A percentile compares a stretch with the other conserved stretches of the same genome.
Evolutionary conservation across 23 tunicate species (phyloP).

Genomic region (Halocynthia roretzi): DNA sequence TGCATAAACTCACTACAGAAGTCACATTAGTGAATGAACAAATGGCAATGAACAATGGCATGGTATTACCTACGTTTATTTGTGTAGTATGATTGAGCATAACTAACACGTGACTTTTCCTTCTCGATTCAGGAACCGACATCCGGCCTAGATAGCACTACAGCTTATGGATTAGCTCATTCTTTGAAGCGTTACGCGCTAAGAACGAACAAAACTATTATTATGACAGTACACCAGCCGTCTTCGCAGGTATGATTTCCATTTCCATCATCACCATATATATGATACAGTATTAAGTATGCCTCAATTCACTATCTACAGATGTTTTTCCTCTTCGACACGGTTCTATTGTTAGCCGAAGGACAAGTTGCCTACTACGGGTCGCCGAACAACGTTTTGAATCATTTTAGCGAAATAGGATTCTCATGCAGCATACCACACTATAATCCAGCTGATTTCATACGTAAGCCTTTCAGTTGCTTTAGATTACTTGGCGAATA

Average conservation of each 20-base stretch:
- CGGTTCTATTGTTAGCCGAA: conserved; percentile 45
- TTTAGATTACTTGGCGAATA: neutral
- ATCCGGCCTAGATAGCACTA: conserved; percentile 84
- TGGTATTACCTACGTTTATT: too few relatives aligned
- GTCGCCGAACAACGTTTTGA: conserved; percentile 60
- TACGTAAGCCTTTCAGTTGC: conserved; percentile 43
- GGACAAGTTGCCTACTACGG: conserved; percentile 85
- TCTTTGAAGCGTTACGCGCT: conserved; percentile 73
- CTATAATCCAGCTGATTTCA: conserved; percentile 92
- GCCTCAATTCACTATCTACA: conserved; percentile 1
- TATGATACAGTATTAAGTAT: too few relatives aligned
- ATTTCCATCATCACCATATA: too few relatives aligned
- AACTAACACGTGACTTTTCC: too few relatives aligned
- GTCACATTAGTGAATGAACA: too few relatives aligned
- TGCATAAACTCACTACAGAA: too few relatives aligned
- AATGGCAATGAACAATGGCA: too few relatives aligned
- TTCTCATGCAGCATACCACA: conserved; percentile 46
- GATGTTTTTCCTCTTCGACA: conserved; percentile 89
- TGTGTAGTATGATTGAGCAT: too few relatives aligned
- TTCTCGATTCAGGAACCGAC: conserved; percentile 67
- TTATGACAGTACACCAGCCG: conserved; percentile 93
- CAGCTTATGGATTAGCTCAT: conserved; percentile 62
- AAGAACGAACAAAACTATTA: conserved; percentile 64
- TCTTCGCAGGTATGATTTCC: conserved; percentile 43
- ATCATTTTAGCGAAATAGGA: conserved; percentile 54